Conservation (phyloP, 30 jellyfish, hydroid and myxozoan species). For the Pelagia noctiluca region DNA sequence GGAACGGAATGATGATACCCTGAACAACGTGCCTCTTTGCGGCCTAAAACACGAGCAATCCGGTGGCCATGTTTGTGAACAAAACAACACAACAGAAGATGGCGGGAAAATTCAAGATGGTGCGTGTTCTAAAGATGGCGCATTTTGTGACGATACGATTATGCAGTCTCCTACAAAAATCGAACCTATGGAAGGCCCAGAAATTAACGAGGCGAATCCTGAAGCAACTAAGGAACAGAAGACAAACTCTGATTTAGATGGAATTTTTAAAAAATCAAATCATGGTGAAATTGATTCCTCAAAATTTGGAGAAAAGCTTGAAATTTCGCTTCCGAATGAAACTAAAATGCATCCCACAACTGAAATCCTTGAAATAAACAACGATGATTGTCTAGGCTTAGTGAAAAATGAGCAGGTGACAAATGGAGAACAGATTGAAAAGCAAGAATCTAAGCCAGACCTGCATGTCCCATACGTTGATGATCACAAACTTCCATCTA, state of each 20-base stretch:
- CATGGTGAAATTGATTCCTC: not conserved
- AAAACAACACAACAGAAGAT: conserved; percentile 59
- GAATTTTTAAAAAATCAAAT: too few relatives aligned
- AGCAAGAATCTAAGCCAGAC: not conserved
- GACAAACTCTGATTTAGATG: not conserved
- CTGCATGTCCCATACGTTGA: too few relatives aligned
- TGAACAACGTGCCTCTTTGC: not conserved
- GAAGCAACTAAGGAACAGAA: not conserved
- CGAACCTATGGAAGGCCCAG: not conserved
- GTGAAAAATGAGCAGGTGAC: not conserved
- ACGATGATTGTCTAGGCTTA: not conserved
- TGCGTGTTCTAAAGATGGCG: conserved; percentile 44
- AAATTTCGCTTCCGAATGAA: too few relatives aligned
- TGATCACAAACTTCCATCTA: too few relatives aligned
- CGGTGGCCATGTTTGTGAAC: conserved; percentile 59
- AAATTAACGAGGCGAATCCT: not conserved
- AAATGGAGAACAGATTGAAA: not conserved
- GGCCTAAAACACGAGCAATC: conserved; percentile 9
- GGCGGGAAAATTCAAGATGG: conserved; percentile 75
- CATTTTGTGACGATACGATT: not conserved
- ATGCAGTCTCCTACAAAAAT: not conserved
- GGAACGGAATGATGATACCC: not conserved
- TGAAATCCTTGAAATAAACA: too few relatives aligned
- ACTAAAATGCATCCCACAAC: not conserved
- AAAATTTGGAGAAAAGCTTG: not conserved